Evolutionary conservation across 2,113 vertebrate species (phyloP).

Genomic region (Plecotus auritus): DNA sequence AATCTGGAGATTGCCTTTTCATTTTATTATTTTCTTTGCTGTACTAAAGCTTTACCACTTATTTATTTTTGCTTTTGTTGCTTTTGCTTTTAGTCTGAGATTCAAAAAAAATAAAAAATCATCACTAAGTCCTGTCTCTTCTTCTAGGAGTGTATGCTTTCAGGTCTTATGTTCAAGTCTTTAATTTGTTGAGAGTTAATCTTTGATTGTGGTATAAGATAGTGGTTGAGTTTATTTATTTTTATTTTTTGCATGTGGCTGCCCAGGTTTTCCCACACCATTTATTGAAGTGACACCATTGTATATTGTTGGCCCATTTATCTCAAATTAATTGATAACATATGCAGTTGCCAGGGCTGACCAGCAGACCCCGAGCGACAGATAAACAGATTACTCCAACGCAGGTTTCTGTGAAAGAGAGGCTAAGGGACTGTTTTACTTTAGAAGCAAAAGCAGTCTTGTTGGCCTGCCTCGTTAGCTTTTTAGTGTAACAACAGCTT

Average conservation of each 20-base stretch:
- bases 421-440: no score
- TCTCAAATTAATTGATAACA: neutral
- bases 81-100: neutral
- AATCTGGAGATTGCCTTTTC: neutral
- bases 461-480: no score
- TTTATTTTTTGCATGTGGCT: neutral
- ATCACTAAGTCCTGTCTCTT: neutral
- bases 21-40: neutral
- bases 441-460: no score
- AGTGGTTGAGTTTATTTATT: neutral
- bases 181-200: neutral
- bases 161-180: neutral
- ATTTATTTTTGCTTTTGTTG: neutral
- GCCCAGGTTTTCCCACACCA: neutral
- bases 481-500: no score
- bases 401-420: no score
- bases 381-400: no score
- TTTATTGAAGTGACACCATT: neutral
- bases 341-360: no score
- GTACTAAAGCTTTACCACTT: neutral
- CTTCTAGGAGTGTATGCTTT: neutral
- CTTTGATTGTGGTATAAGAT: neutral
- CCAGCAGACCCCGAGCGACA: no score
- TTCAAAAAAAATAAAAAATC: neutral
- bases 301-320: neutral